Evolutionary conservation across 2,888 invertebrate genomes (phyloP).

Genomic region (Acholoe squamosa): DNA sequence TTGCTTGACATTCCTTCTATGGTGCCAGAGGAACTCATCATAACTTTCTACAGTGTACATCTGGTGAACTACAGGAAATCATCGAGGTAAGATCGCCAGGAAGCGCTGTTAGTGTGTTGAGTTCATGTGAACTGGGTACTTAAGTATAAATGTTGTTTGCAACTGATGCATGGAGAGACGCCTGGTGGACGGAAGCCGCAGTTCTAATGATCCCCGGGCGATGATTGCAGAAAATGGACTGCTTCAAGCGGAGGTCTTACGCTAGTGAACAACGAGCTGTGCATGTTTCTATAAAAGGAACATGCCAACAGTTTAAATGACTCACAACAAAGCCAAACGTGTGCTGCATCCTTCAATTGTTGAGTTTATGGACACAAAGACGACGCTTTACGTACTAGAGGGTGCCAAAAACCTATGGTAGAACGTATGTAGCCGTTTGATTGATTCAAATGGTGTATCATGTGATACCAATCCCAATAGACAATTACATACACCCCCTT

Average conservation of each 20-base stretch:
- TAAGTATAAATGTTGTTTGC: constrained; percentile 36
- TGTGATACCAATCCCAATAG: constrained; percentile 18
- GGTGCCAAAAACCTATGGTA: constrained; percentile 31
- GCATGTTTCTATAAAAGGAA: background rate
- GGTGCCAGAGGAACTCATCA: background rate
- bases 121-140: constrained; percentile 22
- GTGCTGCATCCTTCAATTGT: constrained; percentile 13
- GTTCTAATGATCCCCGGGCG: background rate
- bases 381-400: constrained; percentile 23
- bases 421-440: constrained; percentile 14
- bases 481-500: background rate
- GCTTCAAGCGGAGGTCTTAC: background rate
- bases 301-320: background rate
- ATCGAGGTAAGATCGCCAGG: background rate
- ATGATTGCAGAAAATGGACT: constrained; percentile 29
- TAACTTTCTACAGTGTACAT: background rate
- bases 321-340: constrained; percentile 17
- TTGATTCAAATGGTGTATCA: constrained; percentile 32
- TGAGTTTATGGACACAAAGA: background rate
- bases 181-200: background rate
- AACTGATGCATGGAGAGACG: constrained; percentile 2
- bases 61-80: constrained; percentile 1
- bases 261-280: background rate
- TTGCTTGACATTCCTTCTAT: background rate
- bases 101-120: background rate